Percentiles rank a stretch among this genome's conserved stretches.
Conservation (phyloP, 2,888 invertebrate species). For the Leistus spinibarbis region DNA sequence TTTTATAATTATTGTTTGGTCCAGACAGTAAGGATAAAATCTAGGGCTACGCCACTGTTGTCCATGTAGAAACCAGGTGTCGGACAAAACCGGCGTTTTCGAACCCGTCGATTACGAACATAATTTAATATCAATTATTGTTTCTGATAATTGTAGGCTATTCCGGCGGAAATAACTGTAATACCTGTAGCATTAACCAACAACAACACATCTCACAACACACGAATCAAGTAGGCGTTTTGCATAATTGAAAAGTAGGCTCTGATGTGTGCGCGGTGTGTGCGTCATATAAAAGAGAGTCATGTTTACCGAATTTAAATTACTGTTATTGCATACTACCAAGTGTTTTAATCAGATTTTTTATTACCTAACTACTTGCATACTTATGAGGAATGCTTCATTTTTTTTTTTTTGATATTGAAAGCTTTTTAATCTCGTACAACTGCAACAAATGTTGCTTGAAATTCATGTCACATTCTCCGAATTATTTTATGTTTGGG, state of each 20-base stretch:
- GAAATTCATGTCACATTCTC: neutral
- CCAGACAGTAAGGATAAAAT: no score
- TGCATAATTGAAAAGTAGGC: conserved; percentile 5
- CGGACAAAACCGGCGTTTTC: conserved; percentile 13
- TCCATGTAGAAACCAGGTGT: neutral
- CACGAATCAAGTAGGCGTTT: neutral
- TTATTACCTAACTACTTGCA: neutral
- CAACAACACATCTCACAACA: neutral
- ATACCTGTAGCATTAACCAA: conserved; percentile 4
- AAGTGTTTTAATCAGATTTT: neutral
- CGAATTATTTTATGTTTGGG: neutral
- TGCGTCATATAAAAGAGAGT: conserved; percentile 1
- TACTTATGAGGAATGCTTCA: neutral
- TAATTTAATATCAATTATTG: conserved; percentile 35
- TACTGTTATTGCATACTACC: neutral
- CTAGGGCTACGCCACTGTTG: conserved; percentile 1
- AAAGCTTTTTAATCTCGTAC: neutral
- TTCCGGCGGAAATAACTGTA: conserved; percentile 17
- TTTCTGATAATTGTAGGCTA: neutral
- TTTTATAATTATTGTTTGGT: no score
- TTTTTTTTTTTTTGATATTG: neutral
- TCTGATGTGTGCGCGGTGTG: neutral
- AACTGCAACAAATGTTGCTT: neutral
- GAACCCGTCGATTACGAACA: conserved; percentile 12
- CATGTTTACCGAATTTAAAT: conserved; percentile 1